Conservation (phyloP, 2,888 invertebrate genomes). For the Drosophila nigricruria region DNA sequence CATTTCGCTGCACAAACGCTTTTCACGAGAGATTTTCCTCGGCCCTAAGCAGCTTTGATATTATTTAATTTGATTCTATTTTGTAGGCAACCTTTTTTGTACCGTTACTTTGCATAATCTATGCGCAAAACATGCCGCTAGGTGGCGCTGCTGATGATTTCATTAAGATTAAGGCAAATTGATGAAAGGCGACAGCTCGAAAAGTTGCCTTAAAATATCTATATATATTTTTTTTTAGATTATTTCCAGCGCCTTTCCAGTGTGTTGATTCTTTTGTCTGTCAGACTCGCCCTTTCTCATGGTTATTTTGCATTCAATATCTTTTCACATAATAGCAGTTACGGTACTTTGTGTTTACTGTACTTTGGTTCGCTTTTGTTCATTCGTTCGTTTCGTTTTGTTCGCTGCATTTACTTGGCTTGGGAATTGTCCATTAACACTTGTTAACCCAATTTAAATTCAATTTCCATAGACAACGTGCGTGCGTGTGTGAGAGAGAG, state of each 20-base stretch:
- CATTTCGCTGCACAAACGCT: slow-evolving; percentile 61
- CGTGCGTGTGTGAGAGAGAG: slow-evolving; percentile 15
- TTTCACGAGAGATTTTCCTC: slow-evolving; percentile 42
- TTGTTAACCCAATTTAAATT: slow-evolving; percentile 82
- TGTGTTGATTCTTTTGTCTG: slow-evolving; percentile 10
- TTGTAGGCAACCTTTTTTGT: slow-evolving; percentile 19
- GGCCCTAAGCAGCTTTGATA: slow-evolving; percentile 67
- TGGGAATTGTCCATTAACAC: slow-evolving; percentile 80
- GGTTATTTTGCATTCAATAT: slow-evolving; percentile 13
- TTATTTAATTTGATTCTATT: slow-evolving; percentile 66
- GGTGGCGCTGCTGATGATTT: slow-evolving; percentile 53
- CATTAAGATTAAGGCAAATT: slow-evolving; percentile 52
- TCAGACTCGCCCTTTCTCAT: slow-evolving; percentile 4
- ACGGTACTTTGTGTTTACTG: slow-evolving; percentile 54
- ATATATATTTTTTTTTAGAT: not conserved
- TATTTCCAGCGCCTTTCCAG: slow-evolving; percentile 12
- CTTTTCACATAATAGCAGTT: slow-evolving; percentile 25
- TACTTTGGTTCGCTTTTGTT: slow-evolving; percentile 48
- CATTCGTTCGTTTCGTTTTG: slow-evolving; percentile 23
- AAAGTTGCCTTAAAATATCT: slow-evolving; percentile 7
- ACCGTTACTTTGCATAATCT: slow-evolving; percentile 63
- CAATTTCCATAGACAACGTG: slow-evolving; percentile 73
- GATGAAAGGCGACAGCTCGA: slow-evolving; percentile 38
- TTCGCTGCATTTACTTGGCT: slow-evolving; percentile 45
- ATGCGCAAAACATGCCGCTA: slow-evolving; percentile 36